Evolutionary conservation across 2,888 invertebrate species (phyloP).

Genomic region (Mythimna albipuncta): DNA sequence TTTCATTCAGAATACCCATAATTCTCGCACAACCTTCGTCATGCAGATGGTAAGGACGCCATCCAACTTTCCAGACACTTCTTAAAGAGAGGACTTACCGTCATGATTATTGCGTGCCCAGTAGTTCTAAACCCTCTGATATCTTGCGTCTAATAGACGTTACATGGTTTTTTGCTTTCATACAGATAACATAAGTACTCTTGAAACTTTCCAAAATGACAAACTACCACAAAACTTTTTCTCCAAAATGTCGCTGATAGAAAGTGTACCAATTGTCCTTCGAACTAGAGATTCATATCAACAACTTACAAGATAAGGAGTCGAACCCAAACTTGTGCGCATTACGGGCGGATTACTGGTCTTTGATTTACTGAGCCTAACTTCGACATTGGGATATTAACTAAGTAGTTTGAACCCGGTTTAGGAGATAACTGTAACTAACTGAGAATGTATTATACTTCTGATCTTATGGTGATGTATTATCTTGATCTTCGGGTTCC

Average conservation of each 20-base stretch:
- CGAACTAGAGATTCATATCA: slow-evolving; percentile 48
- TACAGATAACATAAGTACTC: slow-evolving; percentile 9
- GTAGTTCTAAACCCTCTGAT: too few species aligned
- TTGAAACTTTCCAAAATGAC: slow-evolving; percentile 28
- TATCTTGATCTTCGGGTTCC: slow-evolving; percentile 25
- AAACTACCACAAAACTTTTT: slow-evolving; percentile 34
- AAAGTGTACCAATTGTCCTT: slow-evolving; percentile 33
- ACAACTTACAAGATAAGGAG: slow-evolving; percentile 50
- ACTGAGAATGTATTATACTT: slow-evolving; percentile 1
- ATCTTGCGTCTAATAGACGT: background rate
- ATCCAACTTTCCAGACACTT: too few species aligned
- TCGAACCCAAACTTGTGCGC: slow-evolving; percentile 50
- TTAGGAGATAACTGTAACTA: slow-evolving; percentile 32
- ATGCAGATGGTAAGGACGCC: too few species aligned
- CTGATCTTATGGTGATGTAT: slow-evolving; percentile 15
- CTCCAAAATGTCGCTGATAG: background rate
- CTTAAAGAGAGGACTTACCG: too few species aligned
- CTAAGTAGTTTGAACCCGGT: slow-evolving; percentile 50
- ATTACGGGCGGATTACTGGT: slow-evolving; percentile 53
- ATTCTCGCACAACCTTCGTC: too few species aligned
- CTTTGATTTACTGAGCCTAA: slow-evolving; percentile 57
- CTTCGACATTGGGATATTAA: slow-evolving; percentile 49
- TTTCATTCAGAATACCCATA: too few species aligned
- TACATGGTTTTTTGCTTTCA: background rate
- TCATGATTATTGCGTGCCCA: too few species aligned